These are phyloP conservation scores for Oasisia sp. DNA, from an alignment of 2,888 invertebrate genomes.

Conservation along the genomic window DNA sequence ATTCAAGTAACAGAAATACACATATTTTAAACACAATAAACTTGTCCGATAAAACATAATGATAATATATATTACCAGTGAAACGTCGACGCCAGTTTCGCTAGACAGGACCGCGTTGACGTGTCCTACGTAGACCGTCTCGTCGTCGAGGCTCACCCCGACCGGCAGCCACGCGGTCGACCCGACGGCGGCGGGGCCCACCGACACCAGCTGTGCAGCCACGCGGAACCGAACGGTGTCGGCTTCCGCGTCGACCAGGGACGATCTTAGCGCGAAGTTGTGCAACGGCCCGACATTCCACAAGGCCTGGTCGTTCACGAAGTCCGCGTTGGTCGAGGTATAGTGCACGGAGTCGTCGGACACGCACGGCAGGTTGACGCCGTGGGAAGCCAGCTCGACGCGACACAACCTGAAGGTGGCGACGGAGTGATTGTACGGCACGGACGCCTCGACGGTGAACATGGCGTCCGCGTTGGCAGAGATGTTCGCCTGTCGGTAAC, in stretches of 20 bases:
- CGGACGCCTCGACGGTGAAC: conserved; percentile 46
- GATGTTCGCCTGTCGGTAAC: neutral
- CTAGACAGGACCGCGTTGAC: conserved; percentile 14
- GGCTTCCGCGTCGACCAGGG: conserved; percentile 29
- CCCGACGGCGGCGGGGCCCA: conserved; percentile 28
- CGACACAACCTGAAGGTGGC: conserved; percentile 42
- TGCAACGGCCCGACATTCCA: neutral
- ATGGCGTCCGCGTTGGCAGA: conserved; percentile 30
- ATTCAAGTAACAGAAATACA: no score
- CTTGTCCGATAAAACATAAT: no score
- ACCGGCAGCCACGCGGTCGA: conserved; percentile 29
- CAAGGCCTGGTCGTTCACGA: conserved; percentile 25
- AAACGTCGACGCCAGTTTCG: neutral
- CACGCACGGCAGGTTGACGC: conserved; percentile 43
- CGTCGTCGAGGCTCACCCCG: conserved; percentile 32
- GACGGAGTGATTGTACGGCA: conserved; percentile 40
- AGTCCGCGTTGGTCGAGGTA: conserved; percentile 20
- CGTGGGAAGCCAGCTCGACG: conserved; percentile 14
- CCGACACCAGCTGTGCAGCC: conserved; percentile 29
- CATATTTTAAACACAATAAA: no score
- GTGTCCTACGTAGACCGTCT: conserved; percentile 40
- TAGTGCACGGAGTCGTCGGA: conserved; percentile 28
- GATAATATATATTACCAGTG: neutral
- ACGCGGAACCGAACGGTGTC: conserved; percentile 33
- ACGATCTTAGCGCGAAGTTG: neutral